These are phyloP conservation scores for Phyto melanocephala DNA, from an alignment of 2,888 invertebrate genomes.

Conservation along the genomic window DNA sequence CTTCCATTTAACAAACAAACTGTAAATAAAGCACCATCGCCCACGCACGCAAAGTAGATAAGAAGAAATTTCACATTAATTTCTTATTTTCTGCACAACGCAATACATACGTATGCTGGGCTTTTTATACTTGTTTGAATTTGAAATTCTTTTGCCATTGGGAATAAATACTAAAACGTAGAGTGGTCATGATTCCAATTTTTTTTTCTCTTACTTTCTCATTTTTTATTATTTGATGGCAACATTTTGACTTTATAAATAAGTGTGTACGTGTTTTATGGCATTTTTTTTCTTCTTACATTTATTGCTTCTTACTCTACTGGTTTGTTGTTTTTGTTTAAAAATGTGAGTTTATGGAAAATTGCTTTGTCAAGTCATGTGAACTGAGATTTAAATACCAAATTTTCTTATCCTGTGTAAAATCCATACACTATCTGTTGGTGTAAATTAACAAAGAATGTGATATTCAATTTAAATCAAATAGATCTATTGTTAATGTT, in stretches of 20 bases:
- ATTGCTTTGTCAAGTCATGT: neutral
- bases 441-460: no score
- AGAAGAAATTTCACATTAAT: neutral
- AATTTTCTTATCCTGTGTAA: neutral
- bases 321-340: neutral
- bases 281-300: neutral
- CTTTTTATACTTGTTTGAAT: neutral
- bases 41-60: no score
- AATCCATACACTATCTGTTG: no score
- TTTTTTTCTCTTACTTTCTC: neutral
- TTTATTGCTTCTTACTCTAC: neutral
- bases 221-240: neutral
- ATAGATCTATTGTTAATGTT: no score
- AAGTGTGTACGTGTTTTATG: neutral
- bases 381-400: neutral
- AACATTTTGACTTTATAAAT: neutral
- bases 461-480: no score
- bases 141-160: neutral
- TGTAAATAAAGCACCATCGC: neutral
- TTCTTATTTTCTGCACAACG: neutral
- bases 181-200: neutral
- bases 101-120: neutral
- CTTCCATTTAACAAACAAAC: neutral
- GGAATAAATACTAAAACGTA: neutral
- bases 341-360: neutral